Percentiles rank a stretch among this genome's conserved stretches.
Evolutionary conservation across 1,140 invertebrate species (phyloP).

Genomic region (Capitella teleta): DNA sequence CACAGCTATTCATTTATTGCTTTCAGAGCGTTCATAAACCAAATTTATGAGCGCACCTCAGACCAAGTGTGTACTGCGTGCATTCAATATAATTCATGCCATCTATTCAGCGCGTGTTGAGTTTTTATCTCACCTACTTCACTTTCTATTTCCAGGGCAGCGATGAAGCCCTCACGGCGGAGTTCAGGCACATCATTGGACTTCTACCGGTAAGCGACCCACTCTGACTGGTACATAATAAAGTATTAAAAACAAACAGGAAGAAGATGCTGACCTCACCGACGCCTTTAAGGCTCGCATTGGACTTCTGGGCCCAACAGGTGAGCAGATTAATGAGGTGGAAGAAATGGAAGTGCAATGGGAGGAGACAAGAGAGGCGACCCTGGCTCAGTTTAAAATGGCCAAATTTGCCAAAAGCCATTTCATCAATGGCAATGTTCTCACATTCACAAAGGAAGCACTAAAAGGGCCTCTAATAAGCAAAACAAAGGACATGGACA

Average conservation of each 20-base stretch:
- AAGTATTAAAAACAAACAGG: background rate
- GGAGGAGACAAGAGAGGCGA: background rate
- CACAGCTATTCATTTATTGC: no score
- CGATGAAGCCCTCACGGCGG: slow-evolving; percentile 8
- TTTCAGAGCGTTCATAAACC: no score
- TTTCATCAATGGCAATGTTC: background rate
- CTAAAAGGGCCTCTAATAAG: background rate
- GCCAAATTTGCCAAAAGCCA: background rate
- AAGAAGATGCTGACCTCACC: slow-evolving; percentile 11
- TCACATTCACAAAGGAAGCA: background rate
- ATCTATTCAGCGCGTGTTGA: no score
- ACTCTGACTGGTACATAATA: background rate
- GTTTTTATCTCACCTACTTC: no score
- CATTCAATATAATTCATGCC: no score
- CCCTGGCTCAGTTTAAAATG: no score
- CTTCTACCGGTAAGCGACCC: background rate
- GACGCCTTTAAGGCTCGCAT: slow-evolving; percentile 12
- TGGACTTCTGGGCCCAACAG: slow-evolving; percentile 7
- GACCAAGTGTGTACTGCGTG: no score
- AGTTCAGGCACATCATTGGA: slow-evolving; percentile 12
- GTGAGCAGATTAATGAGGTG: slow-evolving; percentile 1
- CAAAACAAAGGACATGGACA: slow-evolving; percentile 4
- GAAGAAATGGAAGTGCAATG: background rate
- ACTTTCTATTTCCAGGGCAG: background rate
- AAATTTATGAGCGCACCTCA: no score